Conservation (phyloP, 2,888 invertebrate species). For the Patella ulyssiponensis region DNA sequence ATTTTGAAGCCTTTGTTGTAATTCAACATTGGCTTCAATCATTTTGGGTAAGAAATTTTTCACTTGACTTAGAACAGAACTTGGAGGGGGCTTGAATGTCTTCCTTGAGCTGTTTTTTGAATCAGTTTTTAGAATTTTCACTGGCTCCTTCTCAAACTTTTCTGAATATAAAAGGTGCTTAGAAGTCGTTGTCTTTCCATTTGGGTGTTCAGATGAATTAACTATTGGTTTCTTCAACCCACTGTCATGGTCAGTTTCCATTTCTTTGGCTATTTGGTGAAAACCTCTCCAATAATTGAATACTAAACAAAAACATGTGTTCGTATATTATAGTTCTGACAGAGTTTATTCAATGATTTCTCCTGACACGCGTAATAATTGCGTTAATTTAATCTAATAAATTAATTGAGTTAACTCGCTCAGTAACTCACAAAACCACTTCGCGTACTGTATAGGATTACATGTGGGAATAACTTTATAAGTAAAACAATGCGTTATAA, state of each 20-base stretch:
- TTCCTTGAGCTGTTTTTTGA: neutral
- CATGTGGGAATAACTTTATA: too few relatives aligned
- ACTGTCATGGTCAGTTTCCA: neutral
- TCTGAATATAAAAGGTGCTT: constrained; percentile 9
- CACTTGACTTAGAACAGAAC: neutral
- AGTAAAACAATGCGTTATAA: too few relatives aligned
- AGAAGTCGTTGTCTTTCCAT: neutral
- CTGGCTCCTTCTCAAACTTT: neutral
- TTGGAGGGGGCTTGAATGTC: neutral
- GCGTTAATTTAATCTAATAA: too few relatives aligned
- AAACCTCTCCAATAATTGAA: too few relatives aligned
- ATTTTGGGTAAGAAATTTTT: constrained; percentile 1
- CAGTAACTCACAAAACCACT: too few relatives aligned
- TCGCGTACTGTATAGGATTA: too few relatives aligned
- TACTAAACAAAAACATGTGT: too few relatives aligned
- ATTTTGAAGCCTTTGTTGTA: neutral
- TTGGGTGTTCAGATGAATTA: neutral
- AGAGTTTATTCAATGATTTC: too few relatives aligned
- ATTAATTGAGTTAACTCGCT: too few relatives aligned
- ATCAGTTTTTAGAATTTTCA: neutral
- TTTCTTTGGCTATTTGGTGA: too few relatives aligned
- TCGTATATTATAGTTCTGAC: too few relatives aligned
- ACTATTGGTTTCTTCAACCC: neutral
- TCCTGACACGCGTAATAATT: too few relatives aligned
- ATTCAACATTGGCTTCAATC: neutral